Conservation (phyloP, 2,113 vertebrate genomes). For the Zosterops lateralis region DNA sequence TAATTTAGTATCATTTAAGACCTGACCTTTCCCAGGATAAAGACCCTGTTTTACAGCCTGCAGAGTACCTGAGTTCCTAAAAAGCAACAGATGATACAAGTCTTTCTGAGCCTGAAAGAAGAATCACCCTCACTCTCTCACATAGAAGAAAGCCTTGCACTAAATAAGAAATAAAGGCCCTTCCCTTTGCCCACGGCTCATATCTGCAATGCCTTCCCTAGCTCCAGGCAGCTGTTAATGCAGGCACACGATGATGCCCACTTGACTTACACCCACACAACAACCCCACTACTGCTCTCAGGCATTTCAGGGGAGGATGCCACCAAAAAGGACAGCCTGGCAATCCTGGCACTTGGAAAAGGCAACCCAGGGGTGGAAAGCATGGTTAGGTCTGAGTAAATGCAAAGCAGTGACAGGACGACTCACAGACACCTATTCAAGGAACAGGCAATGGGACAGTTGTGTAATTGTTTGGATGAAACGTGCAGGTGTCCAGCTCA, state of each 20-base stretch:
- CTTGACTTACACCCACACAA: fast-evolving
- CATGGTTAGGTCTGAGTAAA: fast-evolving
- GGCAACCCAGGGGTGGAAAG: not conserved
- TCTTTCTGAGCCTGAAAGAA: not conserved
- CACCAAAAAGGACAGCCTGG: fast-evolving
- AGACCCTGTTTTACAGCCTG: not conserved
- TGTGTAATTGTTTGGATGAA: not conserved
- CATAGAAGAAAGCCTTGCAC: not conserved
- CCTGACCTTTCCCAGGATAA: not conserved
- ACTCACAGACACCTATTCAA: fast-evolving
- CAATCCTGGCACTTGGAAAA: fast-evolving
- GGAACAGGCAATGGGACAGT: not conserved
- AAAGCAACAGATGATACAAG: not conserved
- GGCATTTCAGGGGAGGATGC: fast-evolving
- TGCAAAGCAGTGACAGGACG: not conserved
- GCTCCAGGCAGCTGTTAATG: not conserved
- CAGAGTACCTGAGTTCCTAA: not conserved
- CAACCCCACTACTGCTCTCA: not conserved
- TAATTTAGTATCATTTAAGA: not conserved
- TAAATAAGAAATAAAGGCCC: not conserved
- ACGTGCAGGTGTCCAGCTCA: fast-evolving
- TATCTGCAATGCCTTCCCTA: not conserved
- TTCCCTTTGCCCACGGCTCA: fast-evolving
- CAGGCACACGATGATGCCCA: fast-evolving
- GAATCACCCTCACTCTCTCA: not conserved